phyloP scores from a whole-genome alignment of 2,888 invertebrate species.

The Acleris emargana region DNA sequence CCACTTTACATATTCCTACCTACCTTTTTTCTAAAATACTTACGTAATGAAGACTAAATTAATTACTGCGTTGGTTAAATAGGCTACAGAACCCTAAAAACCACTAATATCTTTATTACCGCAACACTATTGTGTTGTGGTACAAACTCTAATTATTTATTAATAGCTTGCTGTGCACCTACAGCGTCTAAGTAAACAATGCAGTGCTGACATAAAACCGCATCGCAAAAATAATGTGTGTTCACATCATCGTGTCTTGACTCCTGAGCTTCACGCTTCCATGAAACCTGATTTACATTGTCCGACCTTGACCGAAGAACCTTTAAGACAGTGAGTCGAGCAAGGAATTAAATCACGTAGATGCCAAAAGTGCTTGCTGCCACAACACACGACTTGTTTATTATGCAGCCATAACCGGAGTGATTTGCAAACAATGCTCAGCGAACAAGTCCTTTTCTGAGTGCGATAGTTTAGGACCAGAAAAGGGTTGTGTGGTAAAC shows the following conservation, averaged over 20 bases:
- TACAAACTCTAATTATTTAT: no score
- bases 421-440: conserved; percentile 56
- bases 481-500: conserved; percentile 73
- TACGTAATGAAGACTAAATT: no score
- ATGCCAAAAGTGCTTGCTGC: conserved; percentile 39
- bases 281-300: conserved; percentile 40
- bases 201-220: conserved; percentile 19
- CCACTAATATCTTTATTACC: no score
- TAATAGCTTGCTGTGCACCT: neutral
- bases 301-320: conserved; percentile 46
- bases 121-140: no score
- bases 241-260: conserved; percentile 30
- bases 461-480: conserved; percentile 61
- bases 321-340: conserved; percentile 43
- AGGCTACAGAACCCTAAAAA: no score
- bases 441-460: conserved; percentile 54
- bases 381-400: conserved; percentile 37
- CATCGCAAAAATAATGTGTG: conserved; percentile 29
- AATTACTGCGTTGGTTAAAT: no score
- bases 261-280: conserved; percentile 35
- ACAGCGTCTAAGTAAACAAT: neutral
- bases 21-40: no score
- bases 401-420: conserved; percentile 39
- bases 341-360: conserved; percentile 46
- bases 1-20: no score